Conservation (phyloP, 2,797 vertebrate genomes). For the Xyrichtys novacula region DNA sequence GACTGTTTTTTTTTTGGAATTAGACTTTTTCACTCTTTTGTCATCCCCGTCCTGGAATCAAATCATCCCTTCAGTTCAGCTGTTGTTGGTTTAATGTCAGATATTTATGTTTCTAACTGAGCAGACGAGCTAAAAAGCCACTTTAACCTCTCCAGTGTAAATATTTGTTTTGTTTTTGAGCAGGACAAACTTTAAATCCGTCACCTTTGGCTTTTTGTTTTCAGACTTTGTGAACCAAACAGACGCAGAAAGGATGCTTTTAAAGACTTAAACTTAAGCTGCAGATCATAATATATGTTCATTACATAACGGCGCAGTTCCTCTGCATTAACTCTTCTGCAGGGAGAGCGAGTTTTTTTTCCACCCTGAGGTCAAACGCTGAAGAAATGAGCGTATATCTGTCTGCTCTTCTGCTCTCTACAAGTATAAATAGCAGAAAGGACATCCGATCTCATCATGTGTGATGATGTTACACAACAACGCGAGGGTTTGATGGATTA, state of each 20-base stretch:
- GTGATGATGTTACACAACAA: conserved; percentile 20
- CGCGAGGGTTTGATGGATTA: conserved; percentile 18
- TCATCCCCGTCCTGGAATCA: too few relatives aligned
- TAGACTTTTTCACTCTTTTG: too few relatives aligned
- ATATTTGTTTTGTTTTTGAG: too few relatives aligned
- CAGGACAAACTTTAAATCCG: too few relatives aligned
- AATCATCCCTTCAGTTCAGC: too few relatives aligned
- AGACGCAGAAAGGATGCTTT: too few relatives aligned
- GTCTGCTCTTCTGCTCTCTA: conserved; percentile 10
- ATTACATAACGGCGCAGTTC: background rate
- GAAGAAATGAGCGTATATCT: background rate
- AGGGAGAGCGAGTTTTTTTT: background rate
- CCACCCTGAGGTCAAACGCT: conserved; percentile 11
- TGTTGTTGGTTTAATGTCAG: background rate
- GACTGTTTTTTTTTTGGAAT: too few relatives aligned
- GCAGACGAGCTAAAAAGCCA: too few relatives aligned
- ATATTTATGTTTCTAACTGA: background rate
- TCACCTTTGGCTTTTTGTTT: too few relatives aligned
- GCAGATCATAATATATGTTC: background rate
- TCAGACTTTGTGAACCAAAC: too few relatives aligned
- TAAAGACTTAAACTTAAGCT: too few relatives aligned
- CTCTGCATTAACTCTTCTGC: background rate
- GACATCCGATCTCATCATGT: conserved; percentile 33
- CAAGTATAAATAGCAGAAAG: conserved; percentile 45
- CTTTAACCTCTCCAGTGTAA: too few relatives aligned